phyloP scores from a whole-genome alignment of 2,888 invertebrate genomes.

The Lasioglossum malachurum region DNA sequence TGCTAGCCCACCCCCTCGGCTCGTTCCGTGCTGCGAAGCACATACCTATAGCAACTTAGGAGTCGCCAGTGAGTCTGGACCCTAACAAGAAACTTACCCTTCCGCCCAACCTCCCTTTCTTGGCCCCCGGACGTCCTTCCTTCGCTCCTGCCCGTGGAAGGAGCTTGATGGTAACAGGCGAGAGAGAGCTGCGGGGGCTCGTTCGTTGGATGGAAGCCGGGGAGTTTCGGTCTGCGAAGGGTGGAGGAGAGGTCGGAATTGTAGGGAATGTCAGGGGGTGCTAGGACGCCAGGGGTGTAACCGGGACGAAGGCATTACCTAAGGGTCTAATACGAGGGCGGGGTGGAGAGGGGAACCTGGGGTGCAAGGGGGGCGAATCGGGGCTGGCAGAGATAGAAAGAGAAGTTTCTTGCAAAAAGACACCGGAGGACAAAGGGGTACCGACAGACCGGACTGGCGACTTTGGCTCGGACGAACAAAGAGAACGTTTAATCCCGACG shows the following conservation, averaged over 20 bases:
- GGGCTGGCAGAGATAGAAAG: conserved; percentile 21
- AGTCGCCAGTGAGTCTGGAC: conserved; percentile 84
- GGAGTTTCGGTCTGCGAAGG: conserved; percentile 69
- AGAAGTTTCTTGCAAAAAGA: conserved; percentile 72
- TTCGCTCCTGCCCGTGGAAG: conserved; percentile 67
- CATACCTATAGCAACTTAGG: conserved; percentile 72
- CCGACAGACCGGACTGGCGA: conserved; percentile 69
- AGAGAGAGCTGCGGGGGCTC: conserved; percentile 34
- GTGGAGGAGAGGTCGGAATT: conserved; percentile 75
- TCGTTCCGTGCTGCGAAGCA: conserved; percentile 54
- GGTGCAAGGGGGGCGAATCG: background rate
- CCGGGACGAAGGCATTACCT: conserved; percentile 76
- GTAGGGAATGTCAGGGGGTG: conserved; percentile 67
- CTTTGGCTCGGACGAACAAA: conserved; percentile 71
- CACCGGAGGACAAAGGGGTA: conserved; percentile 73
- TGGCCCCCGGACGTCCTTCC: conserved; percentile 75
- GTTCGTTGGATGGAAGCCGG: conserved; percentile 66
- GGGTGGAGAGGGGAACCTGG: conserved; percentile 7
- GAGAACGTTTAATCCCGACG: conserved; percentile 75
- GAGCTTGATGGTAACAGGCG: conserved; percentile 56
- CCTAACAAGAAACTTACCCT: conserved; percentile 84
- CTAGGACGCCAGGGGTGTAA: conserved; percentile 67
- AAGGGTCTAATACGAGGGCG: conserved; percentile 69
- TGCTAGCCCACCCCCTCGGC: conserved; percentile 19
- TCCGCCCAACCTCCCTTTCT: conserved; percentile 74